Conservation (phyloP, 2,888 invertebrate species). For the Tridacna crocea region DNA sequence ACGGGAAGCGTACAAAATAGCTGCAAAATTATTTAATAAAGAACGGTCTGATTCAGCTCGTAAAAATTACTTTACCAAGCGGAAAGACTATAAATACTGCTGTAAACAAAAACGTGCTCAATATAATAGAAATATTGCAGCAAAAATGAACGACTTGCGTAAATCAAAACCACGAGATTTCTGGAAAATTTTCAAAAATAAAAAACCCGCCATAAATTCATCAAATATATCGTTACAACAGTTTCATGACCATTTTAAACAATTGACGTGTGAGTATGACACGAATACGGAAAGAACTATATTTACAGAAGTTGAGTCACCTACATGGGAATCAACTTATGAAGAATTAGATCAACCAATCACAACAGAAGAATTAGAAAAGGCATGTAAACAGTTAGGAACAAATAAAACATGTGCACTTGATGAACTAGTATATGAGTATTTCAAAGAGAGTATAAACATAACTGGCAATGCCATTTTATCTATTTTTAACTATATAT, state of each 20-base stretch:
- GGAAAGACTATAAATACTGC: slow-evolving; percentile 22
- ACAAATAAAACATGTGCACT: slow-evolving; percentile 2
- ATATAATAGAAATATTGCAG: slow-evolving; percentile 2
- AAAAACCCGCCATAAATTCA: not conserved
- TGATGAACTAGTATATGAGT: not conserved
- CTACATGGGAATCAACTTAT: not conserved
- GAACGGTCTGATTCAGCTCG: not conserved
- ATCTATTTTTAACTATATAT: slow-evolving; percentile 7
- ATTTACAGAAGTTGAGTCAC: too few species aligned
- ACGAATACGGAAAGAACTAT: too few species aligned
- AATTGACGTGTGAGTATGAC: not conserved
- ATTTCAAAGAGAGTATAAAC: slow-evolving; percentile 3
- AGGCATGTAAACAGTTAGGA: slow-evolving; percentile 4
- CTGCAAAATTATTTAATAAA: not conserved
- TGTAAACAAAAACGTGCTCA: not conserved
- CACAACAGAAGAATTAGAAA: not conserved
- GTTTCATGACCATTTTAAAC: slow-evolving; percentile 11
- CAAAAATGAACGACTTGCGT: slow-evolving; percentile 10
- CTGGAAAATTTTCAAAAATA: slow-evolving; percentile 16
- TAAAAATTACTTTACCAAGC: not conserved
- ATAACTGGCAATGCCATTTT: not conserved
- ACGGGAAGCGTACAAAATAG: not conserved
- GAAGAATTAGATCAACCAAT: slow-evolving; percentile 12
- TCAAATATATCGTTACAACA: not conserved
- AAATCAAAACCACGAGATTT: slow-evolving; percentile 5